Percentiles rank a stretch among this genome's conserved stretches.
Conservation (phyloP, 2,113 vertebrate species). For the Hylia prasina region DNA sequence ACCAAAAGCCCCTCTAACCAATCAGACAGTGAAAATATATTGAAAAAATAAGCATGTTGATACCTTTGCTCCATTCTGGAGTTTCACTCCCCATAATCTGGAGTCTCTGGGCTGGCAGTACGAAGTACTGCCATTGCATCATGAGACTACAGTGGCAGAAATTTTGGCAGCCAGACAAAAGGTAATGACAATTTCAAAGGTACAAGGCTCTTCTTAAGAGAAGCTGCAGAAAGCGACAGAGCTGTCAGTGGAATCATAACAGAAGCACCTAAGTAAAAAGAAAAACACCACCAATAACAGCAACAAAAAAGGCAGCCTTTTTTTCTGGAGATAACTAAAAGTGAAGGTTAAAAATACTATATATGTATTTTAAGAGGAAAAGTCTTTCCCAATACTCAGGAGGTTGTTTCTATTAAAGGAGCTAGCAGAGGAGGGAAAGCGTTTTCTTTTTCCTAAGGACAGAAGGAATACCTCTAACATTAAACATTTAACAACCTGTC, state of each 20-base stretch:
- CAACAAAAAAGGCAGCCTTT: not conserved
- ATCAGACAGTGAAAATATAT: not conserved
- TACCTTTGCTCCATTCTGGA: not conserved
- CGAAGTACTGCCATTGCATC: not conserved
- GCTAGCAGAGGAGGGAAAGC: not conserved
- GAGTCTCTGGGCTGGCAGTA: not conserved
- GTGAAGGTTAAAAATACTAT: not conserved
- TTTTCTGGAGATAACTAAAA: not conserved
- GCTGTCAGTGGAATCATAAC: conserved; percentile 30
- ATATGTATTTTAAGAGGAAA: not conserved
- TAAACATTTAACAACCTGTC: conserved; percentile 31
- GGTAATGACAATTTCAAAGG: conserved; percentile 65
- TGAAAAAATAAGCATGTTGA: not conserved
- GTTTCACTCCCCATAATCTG: not conserved
- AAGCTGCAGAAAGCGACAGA: conserved; percentile 33
- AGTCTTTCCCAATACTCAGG: not conserved
- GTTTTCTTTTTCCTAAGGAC: not conserved
- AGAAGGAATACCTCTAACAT: conserved; percentile 4
- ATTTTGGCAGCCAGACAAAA: conserved; percentile 49
- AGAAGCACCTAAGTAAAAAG: conserved; percentile 24
- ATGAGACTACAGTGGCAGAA: not conserved
- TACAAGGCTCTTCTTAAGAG: conserved; percentile 38
- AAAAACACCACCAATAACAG: not conserved
- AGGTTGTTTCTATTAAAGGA: not conserved
- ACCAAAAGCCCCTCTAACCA: not conserved